A percentile compares a stretch with the other conserved stretches of the same genome.
Conservation (phyloP, 2,888 invertebrate genomes). For the Reticulitermes lucifugus region DNA sequence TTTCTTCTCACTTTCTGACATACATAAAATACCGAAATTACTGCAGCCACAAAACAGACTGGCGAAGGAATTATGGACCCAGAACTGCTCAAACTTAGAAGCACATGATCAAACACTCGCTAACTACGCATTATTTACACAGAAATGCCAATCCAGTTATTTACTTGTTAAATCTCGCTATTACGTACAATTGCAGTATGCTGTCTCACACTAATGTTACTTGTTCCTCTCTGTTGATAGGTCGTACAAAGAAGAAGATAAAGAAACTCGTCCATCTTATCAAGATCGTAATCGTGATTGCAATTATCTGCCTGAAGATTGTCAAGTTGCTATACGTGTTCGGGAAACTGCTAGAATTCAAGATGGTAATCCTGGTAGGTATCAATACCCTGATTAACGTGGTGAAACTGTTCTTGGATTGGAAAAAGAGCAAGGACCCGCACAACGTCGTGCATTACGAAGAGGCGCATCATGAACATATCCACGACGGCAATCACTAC, state of each 20-base stretch:
- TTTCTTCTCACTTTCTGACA: no score
- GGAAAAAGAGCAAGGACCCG: neutral
- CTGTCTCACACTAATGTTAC: neutral
- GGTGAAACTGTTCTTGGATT: neutral
- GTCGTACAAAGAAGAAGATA: conserved; percentile 16
- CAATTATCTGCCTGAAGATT: conserved; percentile 4
- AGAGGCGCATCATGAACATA: conserved; percentile 30
- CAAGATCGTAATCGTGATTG: neutral
- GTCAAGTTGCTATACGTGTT: neutral
- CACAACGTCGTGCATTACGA: conserved; percentile 20
- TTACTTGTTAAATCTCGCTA: no score
- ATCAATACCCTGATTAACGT: conserved; percentile 24
- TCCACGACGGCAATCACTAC: neutral
- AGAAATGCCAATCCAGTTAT: no score
- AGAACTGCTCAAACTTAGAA: no score
- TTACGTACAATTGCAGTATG: no score
- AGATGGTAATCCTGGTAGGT: neutral
- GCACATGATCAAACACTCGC: no score
- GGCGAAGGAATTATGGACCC: no score
- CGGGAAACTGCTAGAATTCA: conserved; percentile 22
- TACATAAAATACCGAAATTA: no score
- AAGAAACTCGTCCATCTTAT: neutral
- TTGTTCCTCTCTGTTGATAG: neutral
- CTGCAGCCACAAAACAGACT: no score
- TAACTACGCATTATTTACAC: no score